Evolutionary conservation across 2,888 invertebrate genomes (phyloP), one percentile per base, ranked within the genome.

Genomic region (Cosmia pyralina): DNA sequence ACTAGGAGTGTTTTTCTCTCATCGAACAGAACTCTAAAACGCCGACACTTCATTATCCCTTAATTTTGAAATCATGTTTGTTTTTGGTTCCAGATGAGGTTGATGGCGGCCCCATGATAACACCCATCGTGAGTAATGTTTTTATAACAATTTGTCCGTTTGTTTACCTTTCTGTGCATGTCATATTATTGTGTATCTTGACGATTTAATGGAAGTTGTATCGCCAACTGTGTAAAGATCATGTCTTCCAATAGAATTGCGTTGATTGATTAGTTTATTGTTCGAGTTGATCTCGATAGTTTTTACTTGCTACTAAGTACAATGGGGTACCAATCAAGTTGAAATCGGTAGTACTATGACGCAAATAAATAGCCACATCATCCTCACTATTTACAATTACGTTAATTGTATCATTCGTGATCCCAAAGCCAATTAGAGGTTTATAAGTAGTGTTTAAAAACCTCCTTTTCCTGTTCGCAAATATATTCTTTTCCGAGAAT

Each of bases 21-120:
- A 4, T 53, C 34, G n/a, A 5, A 66, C 52, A n/a, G 83, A 73
- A 62, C 75, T 63, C 71, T 62, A 76, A 75, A 75, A 82, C 13
- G 53, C 67, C 55, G 66, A 76, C 82, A 72, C 73, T 81, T 59
- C 66, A 77, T 72, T 79, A 78, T 73, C 62, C 66, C 63, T 65
- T 82, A 2, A 75, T 81, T 77, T 81, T 77, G 50, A 75, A 85
- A 77, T 82, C 58, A 69, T 84, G 81, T 88, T 86, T 83, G 75
- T 85, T 87, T 80, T 88, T 86, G 79, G 75, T 83, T 85, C 81
- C 88, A 88, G 88, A 81, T 83, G 74, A 79, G 77, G 63, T 69
- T 76, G 74, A 70, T 62, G 62, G 72, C 74, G 69, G 63, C 69
- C 68, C 71, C 69, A 62, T 72, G 57, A 79, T 76, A 79, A 77